Evolutionary conservation across 53 echinoderm and acorn worm genomes (phyloP), one percentile per base, ranked within the genome.

Genomic region (Henricia sp.): DNA sequence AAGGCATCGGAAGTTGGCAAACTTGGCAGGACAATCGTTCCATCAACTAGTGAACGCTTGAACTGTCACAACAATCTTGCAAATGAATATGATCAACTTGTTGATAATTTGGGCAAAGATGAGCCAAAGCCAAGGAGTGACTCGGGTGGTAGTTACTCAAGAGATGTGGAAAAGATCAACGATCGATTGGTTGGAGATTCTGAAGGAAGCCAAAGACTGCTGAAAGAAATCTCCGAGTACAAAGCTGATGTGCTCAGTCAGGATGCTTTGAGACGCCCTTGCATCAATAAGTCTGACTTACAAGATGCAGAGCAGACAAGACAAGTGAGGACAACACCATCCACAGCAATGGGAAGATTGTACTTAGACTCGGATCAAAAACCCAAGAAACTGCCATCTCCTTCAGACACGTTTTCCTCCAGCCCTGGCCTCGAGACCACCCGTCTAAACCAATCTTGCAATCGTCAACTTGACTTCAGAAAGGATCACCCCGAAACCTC

Each of bases 391-490:
- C 44, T 64, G 2, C 9, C 51, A 20, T 17, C 64, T 34, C 32
- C 52, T 24, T 16, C 17, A 42, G 58, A 55, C 6, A 42, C 40
- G 17, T 20, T 3, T 52, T 23, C 29, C 33, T 57, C 56, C 35
- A 29, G 46, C 3, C 43, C 16, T 27, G 70, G 55, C n/a, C 42
- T 16, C 28, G 29, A 19, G 48, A 1, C 63, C 41, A 10, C 8
- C 28, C 25, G 30, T 29, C 1, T 50, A 62, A 23, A 62, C n/a
- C n/a, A 46, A 14, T 64, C 80, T 27, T 80, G 63, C 63, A 62
- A 64, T 50, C 80, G 80, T 23, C 80, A 80, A n/a, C 80, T 80
- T 23, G 48, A 80, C 80, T 80, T 80, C 23, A 50, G 80, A 26
- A 34, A 63, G 34, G 80, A 63, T 2, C 60, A 11, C 35, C 23